Evolutionary conservation across 1,140 invertebrate genomes (phyloP).

Genomic region (Bombus polaris): DNA sequence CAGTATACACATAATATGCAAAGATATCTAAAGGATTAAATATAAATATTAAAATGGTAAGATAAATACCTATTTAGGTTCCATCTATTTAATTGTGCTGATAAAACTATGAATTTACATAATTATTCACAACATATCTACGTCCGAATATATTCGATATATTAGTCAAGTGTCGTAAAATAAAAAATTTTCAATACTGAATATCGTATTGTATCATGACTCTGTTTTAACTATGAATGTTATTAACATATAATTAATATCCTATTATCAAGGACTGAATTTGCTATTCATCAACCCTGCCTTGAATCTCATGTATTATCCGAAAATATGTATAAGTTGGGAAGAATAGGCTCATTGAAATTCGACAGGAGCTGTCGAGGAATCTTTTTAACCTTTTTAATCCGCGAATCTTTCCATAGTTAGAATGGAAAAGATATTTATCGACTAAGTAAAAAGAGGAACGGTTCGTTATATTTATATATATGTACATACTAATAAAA

Average conservation of each 20-base stretch:
- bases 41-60: not conserved
- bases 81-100: not conserved
- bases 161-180: not conserved
- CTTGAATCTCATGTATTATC: not conserved
- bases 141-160: no score
- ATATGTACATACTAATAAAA: not conserved
- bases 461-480: not conserved
- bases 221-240: not conserved
- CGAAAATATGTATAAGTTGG: not conserved
- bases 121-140: not conserved
- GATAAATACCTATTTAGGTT: no score
- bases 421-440: conserved; percentile 12
- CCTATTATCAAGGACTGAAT: not conserved
- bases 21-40: not conserved
- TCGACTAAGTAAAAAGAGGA: not conserved
- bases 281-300: not conserved
- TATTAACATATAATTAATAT: not conserved
- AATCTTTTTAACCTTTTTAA: not conserved
- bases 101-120: not conserved
- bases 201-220: not conserved
- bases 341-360: not conserved
- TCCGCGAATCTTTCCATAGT: not conserved
- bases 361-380: not conserved
- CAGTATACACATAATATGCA: not conserved
- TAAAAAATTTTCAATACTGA: not conserved